These are phyloP conservation scores for Heliopora coerulea DNA, from an alignment of 92 coral and sea anemone genomes.

Conservation along the genomic window DNA sequence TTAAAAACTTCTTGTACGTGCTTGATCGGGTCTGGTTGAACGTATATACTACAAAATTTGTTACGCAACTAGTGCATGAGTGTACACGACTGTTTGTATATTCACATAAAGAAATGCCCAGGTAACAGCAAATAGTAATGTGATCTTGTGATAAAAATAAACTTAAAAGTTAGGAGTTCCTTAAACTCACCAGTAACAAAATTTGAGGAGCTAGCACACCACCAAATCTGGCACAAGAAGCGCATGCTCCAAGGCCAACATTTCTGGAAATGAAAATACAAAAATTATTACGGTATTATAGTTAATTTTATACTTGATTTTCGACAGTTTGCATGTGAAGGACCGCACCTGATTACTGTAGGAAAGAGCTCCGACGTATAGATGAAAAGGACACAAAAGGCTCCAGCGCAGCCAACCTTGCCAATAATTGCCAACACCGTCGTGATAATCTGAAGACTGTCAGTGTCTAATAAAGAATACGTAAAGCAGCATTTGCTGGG, in stretches of 20 bases:
- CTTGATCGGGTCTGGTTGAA: no score
- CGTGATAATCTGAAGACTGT: slow-evolving; percentile 1
- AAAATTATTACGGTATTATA: no score
- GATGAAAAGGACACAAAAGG: slow-evolving; percentile 34
- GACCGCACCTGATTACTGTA: slow-evolving; percentile 21
- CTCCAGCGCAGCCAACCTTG: slow-evolving; percentile 32
- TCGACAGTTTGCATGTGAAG: no score
- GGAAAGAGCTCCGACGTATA: slow-evolving; percentile 33
- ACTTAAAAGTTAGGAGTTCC: background rate
- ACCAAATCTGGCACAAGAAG: slow-evolving; percentile 23
- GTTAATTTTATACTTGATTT: no score
- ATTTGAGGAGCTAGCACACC: slow-evolving; percentile 33
- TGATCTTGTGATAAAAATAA: background rate
- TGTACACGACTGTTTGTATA: no score
- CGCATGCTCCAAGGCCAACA: slow-evolving; percentile 35
- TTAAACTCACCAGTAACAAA: slow-evolving; percentile 12
- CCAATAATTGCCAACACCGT: slow-evolving; percentile 39
- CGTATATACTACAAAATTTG: no score
- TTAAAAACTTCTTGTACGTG: no score
- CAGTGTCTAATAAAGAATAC: background rate
- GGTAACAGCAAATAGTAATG: no score
- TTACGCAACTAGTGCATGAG: no score
- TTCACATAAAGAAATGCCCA: no score
- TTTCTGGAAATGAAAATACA: slow-evolving; percentile 4
- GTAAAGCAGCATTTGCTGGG: no score